Percentiles rank a stretch among this genome's conserved stretches.
Conservation (phyloP, 2,888 invertebrate species). For the Idaea dimidiata region DNA sequence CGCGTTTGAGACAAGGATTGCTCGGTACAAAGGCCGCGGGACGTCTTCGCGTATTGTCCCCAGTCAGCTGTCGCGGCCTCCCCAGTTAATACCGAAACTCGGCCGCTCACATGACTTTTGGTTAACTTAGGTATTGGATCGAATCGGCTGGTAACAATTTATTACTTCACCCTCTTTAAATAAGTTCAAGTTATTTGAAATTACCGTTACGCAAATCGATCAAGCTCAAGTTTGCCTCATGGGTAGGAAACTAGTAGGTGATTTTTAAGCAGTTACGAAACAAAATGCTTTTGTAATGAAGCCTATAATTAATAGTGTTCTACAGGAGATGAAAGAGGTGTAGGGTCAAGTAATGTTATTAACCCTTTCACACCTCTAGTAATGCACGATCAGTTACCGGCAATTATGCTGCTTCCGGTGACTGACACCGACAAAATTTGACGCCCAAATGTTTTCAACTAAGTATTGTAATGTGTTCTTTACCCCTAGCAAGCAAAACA, state of each 20-base stretch:
- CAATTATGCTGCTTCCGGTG: slow-evolving; percentile 70
- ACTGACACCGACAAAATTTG: slow-evolving; percentile 47
- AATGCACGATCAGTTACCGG: slow-evolving; percentile 71
- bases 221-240: neutral
- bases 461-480: slow-evolving; percentile 8
- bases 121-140: slow-evolving; percentile 18
- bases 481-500: neutral
- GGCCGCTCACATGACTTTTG: slow-evolving; percentile 29
- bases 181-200: slow-evolving; percentile 6
- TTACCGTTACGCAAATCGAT: slow-evolving; percentile 11
- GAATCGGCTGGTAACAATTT: slow-evolving; percentile 12
- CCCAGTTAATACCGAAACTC: slow-evolving; percentile 53
- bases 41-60: slow-evolving; percentile 76
- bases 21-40: slow-evolving; percentile 68
- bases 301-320: slow-evolving; percentile 25
- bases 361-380: slow-evolving; percentile 75
- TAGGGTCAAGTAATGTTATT: slow-evolving; percentile 75
- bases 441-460: slow-evolving; percentile 38
- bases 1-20: slow-evolving; percentile 51
- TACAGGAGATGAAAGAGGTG: slow-evolving; percentile 50
- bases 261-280: slow-evolving; percentile 1
- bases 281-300: slow-evolving; percentile 20
- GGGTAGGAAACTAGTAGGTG: neutral
- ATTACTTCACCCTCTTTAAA: slow-evolving; percentile 12
- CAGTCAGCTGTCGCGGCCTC: slow-evolving; percentile 70